phyloP scores from a whole-genome alignment of 2,797 vertebrate genomes.

The Silurus aristotelis region DNA sequence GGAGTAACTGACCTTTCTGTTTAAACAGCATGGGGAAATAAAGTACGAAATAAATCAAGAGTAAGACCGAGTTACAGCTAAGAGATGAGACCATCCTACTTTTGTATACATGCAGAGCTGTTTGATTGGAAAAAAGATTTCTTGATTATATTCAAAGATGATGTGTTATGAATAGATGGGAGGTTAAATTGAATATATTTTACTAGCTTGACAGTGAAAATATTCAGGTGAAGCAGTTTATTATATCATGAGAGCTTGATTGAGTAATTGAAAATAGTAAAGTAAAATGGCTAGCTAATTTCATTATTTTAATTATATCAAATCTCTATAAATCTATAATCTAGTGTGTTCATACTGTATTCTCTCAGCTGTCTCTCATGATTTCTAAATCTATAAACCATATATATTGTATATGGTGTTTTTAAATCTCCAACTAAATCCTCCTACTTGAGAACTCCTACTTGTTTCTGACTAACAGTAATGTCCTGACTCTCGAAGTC shows the following conservation, averaged over 20 bases:
- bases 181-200: background rate
- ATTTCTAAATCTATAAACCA: constrained; percentile 8
- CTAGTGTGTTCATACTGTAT: background rate
- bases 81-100: background rate
- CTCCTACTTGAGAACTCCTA: constrained; percentile 16
- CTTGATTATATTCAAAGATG: background rate
- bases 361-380: background rate
- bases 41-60: background rate
- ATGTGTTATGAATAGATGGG: background rate
- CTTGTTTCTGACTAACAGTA: constrained; percentile 14
- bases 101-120: background rate
- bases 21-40: background rate
- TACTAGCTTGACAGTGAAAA: background rate
- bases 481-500: constrained; percentile 28
- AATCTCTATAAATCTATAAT: background rate
- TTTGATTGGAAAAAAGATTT: background rate
- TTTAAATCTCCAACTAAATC: background rate
- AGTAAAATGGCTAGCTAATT: background rate
- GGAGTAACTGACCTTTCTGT: background rate
- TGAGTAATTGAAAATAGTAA: background rate
- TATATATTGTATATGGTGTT: background rate
- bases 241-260: background rate
- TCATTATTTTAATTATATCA: background rate
- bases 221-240: background rate
- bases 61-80: background rate